These are phyloP conservation scores for Cotesia typhae DNA, from an alignment of 1,140 invertebrate genomes.

Conservation along the genomic window DNA sequence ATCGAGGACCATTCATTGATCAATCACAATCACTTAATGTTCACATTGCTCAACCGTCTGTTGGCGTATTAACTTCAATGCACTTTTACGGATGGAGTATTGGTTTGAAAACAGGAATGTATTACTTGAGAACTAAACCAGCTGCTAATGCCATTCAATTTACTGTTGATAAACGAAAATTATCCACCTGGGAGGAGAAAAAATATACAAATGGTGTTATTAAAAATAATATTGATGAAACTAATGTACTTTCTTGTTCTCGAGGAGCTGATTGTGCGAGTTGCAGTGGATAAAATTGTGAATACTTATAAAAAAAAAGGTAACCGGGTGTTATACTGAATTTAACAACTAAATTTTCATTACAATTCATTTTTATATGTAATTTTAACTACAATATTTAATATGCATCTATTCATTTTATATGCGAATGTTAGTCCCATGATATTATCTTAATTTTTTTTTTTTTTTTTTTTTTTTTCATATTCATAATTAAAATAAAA, in stretches of 20 bases:
- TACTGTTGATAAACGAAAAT: constrained; percentile 39
- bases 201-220: constrained; percentile 92
- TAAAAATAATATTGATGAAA: constrained; percentile 92
- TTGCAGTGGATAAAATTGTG: too few species aligned
- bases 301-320: too few species aligned
- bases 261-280: too few species aligned
- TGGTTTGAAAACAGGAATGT: constrained; percentile 82
- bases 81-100: constrained; percentile 79
- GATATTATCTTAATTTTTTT: too few species aligned
- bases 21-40: constrained; percentile 79
- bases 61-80: constrained; percentile 76
- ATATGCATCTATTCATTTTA: too few species aligned
- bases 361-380: too few species aligned
- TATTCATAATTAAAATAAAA: too few species aligned
- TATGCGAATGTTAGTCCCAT: too few species aligned
- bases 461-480: too few species aligned
- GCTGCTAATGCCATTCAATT: constrained; percentile 35
- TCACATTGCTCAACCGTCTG: constrained; percentile 75
- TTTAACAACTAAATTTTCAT: too few species aligned
- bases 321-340: too few species aligned
- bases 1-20: constrained; percentile 78
- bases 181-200: constrained; percentile 49
- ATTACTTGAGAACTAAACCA: constrained; percentile 76
- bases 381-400: too few species aligned
- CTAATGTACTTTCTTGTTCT: constrained; percentile 60